phyloP scores from a whole-genome alignment of 2,888 invertebrate genomes.

The Mythimna lalbum region DNA sequence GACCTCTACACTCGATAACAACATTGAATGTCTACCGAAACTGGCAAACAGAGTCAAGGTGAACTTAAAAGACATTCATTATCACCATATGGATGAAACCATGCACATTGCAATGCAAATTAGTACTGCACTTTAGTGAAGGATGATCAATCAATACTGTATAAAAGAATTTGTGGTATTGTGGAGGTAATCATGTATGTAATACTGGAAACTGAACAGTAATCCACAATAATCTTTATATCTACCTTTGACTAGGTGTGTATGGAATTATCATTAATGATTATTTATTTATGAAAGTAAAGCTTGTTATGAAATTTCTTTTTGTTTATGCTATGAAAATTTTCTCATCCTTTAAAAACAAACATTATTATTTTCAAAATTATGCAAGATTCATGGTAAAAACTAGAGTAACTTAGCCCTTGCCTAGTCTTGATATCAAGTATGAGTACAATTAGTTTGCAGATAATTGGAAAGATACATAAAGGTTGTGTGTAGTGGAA shows the following conservation, averaged over 20 bases:
- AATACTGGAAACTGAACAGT: constrained; percentile 6
- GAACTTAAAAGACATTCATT: constrained; percentile 52
- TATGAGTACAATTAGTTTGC: too few species aligned
- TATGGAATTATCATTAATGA: constrained; percentile 6
- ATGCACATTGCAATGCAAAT: constrained; percentile 42
- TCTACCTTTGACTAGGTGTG: constrained; percentile 9
- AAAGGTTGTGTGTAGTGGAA: too few species aligned
- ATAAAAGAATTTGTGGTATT: constrained; percentile 11
- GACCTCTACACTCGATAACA: constrained; percentile 63
- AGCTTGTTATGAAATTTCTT: not conserved
- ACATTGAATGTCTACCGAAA: constrained; percentile 64
- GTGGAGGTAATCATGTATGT: not conserved
- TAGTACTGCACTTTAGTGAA: constrained; percentile 37
- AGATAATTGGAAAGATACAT: too few species aligned
- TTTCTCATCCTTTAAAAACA: too few species aligned
- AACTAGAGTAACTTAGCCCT: too few species aligned
- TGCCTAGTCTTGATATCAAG: too few species aligned
- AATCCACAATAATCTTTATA: constrained; percentile 26
- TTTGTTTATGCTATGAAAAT: too few species aligned
- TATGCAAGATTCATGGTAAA: too few species aligned
- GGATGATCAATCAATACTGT: constrained; percentile 14
- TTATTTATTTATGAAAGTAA: constrained; percentile 12
- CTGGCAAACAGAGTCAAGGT: constrained; percentile 74
- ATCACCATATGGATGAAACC: constrained; percentile 38
- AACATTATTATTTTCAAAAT: too few species aligned